Evolutionary conservation across 1,140 invertebrate species (phyloP).

Genomic region (Zaprionus africanus): DNA sequence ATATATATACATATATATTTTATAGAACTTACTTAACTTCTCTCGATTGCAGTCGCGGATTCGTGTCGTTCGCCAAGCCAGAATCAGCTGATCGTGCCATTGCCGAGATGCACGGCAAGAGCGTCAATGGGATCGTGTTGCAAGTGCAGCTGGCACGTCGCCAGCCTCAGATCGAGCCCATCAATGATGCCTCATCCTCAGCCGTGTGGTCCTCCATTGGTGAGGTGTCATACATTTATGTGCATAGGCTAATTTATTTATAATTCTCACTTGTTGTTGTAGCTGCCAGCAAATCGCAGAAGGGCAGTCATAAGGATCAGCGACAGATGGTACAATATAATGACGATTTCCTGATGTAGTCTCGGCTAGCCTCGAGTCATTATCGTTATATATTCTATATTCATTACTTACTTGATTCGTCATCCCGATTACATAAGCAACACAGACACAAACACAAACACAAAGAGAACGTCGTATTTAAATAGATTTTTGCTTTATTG

Average conservation of each 20-base stretch:
- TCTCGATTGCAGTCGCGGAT: slow-evolving; percentile 88
- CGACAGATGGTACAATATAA: slow-evolving; percentile 89
- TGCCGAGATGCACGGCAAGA: slow-evolving; percentile 93
- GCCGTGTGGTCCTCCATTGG: slow-evolving; percentile 92
- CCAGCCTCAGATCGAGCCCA: slow-evolving; percentile 92
- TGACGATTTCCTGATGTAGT: slow-evolving; percentile 84
- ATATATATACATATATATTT: no score
- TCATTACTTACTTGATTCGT: background rate
- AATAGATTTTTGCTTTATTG: slow-evolving; percentile 72
- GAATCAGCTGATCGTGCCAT: slow-evolving; percentile 95
- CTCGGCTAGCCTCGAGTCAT: background rate
- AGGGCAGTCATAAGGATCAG: slow-evolving; percentile 90
- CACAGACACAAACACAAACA: background rate
- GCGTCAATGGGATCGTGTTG: slow-evolving; percentile 91
- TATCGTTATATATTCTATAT: slow-evolving; percentile 10
- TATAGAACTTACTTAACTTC: background rate
- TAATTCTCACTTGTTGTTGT: slow-evolving; percentile 44
- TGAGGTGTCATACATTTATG: slow-evolving; percentile 67
- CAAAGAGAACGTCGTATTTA: slow-evolving; percentile 27
- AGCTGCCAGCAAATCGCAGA: slow-evolving; percentile 92
- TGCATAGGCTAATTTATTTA: background rate
- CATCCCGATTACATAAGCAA: slow-evolving; percentile 1
- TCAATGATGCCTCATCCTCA: slow-evolving; percentile 91
- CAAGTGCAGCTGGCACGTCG: slow-evolving; percentile 92
- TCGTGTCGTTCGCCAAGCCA: slow-evolving; percentile 96